A percentile compares a stretch with the other conserved stretches of the same genome.
Evolutionary conservation across 2,797 vertebrate species (phyloP).

Genomic region (Rhinophrynus dorsalis): DNA sequence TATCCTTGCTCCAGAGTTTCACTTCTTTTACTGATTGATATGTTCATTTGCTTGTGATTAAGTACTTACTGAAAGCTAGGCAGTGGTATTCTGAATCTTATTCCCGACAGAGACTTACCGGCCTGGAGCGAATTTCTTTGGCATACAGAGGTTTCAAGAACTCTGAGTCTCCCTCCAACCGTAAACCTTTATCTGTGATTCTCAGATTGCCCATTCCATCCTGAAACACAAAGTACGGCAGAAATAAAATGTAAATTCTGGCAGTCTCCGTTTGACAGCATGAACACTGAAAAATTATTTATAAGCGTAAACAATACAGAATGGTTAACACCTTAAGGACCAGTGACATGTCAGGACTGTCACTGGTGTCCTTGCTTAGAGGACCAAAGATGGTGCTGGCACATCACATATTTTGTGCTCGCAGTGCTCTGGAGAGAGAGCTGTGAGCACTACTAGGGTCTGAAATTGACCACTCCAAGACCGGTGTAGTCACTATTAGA

Average conservation of each 20-base stretch:
- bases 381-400: too few relatives aligned
- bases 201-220: conserved; percentile 97
- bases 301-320: background rate
- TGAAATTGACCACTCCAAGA: too few relatives aligned
- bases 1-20: too few relatives aligned
- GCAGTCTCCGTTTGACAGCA: background rate
- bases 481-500: too few relatives aligned
- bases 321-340: too few relatives aligned
- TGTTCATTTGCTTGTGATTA: background rate
- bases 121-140: conserved; percentile 98
- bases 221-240: conserved; percentile 68
- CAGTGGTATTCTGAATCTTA: background rate
- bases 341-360: too few relatives aligned
- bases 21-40: too few relatives aligned
- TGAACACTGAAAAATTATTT: background rate
- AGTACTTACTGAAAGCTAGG: background rate
- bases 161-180: conserved; percentile 94
- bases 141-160: conserved; percentile 98
- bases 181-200: conserved; percentile 95
- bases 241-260: background rate
- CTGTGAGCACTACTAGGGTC: too few relatives aligned
- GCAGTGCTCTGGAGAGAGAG: too few relatives aligned
- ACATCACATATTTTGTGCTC: too few relatives aligned
- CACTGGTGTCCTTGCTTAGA: too few relatives aligned
- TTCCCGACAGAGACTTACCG: conserved; percentile 75